phyloP scores from a whole-genome alignment of 2,797 vertebrate species.

The Varecia variegata region DNA sequence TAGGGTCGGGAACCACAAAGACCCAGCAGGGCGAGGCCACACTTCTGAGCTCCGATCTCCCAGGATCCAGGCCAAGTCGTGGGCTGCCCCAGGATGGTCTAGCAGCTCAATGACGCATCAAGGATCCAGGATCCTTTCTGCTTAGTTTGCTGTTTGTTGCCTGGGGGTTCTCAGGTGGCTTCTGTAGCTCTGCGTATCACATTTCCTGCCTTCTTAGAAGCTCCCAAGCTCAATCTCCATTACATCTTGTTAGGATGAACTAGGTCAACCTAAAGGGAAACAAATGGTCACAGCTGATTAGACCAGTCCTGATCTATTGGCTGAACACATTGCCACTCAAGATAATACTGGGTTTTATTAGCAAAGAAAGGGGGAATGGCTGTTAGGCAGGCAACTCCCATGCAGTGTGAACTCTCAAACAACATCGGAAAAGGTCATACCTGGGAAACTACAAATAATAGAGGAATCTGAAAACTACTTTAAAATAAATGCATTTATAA shows the following conservation, averaged over 20 bases:
- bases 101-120: neutral
- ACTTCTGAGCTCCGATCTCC: neutral
- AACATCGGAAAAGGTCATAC: neutral
- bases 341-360: neutral
- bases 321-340: neutral
- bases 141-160: neutral
- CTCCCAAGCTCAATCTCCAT: neutral
- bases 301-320: neutral
- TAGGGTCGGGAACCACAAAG: neutral
- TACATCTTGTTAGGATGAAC: neutral
- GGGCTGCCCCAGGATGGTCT: neutral
- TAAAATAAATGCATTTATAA: neutral
- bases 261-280: neutral
- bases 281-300: neutral
- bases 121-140: neutral
- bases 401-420: neutral
- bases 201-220: neutral
- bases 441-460: neutral
- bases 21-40: neutral
- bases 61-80: neutral
- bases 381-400: neutral
- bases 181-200: neutral
- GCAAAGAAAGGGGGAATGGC: neutral
- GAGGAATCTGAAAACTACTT: neutral
- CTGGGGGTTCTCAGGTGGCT: neutral